A percentile compares a stretch with the other conserved stretches of the same genome.
Evolutionary conservation across 2,888 invertebrate species (phyloP).

Genomic region (Leptogaster cylindrica): DNA sequence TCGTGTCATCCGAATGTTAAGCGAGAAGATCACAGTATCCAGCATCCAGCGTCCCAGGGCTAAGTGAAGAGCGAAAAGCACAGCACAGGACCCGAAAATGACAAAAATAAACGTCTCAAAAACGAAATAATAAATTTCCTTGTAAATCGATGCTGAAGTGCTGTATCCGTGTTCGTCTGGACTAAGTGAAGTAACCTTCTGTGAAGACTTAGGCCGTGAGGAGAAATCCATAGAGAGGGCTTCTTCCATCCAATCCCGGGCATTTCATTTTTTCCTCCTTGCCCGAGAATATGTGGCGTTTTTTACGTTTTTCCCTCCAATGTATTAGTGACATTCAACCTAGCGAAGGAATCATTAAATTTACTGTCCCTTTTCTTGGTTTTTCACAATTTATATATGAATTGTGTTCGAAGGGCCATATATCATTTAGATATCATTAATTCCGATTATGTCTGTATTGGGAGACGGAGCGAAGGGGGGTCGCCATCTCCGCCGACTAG

Average conservation of each 20-base stretch:
- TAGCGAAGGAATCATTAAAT: constrained; percentile 34
- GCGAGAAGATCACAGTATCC: not conserved
- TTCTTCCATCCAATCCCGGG: not conserved
- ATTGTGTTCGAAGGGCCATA: constrained; percentile 39
- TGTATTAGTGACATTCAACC: constrained; percentile 36
- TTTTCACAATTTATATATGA: constrained; percentile 40
- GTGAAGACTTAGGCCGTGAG: not conserved
- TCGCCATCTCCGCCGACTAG: not conserved
- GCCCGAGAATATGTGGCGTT: not conserved
- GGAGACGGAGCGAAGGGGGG: not conserved
- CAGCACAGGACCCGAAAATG: constrained; percentile 3
- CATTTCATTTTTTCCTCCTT: constrained; percentile 12
- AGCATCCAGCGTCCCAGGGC: not conserved
- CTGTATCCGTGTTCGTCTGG: constrained; percentile 1
- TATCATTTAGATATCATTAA: constrained; percentile 40
- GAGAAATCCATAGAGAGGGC: constrained; percentile 1
- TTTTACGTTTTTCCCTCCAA: not conserved
- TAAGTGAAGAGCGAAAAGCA: not conserved
- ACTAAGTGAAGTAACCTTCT: not conserved
- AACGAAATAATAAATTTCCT: constrained; percentile 16
- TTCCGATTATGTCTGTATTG: constrained; percentile 38
- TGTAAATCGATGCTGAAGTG: constrained; percentile 17
- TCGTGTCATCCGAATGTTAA: not conserved
- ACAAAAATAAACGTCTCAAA: not conserved
- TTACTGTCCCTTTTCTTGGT: constrained; percentile 40